Evolutionary conservation across 2,888 invertebrate species (phyloP).

Genomic region (Andrena minutula): DNA sequence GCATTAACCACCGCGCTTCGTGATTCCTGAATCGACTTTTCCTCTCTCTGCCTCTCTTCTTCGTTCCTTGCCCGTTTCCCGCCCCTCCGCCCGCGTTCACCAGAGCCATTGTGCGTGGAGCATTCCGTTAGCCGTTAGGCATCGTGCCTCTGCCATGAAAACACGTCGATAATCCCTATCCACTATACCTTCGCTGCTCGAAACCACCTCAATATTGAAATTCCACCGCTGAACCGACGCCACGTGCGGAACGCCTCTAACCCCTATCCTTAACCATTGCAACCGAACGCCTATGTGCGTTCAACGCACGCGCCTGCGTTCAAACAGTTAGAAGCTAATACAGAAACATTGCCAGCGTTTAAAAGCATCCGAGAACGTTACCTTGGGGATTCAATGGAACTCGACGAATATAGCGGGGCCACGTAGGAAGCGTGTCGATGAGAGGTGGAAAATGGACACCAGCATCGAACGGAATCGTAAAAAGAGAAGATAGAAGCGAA

Average conservation of each 20-base stretch:
- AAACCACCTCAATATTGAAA: too few relatives aligned
- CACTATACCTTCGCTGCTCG: too few relatives aligned
- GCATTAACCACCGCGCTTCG: constrained; percentile 63
- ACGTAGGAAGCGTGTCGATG: background rate
- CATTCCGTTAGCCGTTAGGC: constrained; percentile 20
- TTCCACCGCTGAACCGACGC: too few relatives aligned
- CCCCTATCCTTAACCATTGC: too few relatives aligned
- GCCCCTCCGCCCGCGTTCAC: background rate
- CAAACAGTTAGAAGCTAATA: too few relatives aligned
- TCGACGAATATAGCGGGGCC: background rate
- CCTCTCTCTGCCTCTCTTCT: background rate
- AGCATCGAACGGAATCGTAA: background rate
- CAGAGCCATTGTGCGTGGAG: background rate
- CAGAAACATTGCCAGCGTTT: too few relatives aligned
- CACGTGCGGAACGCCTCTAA: too few relatives aligned
- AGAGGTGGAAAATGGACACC: background rate
- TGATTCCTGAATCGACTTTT: constrained; percentile 51
- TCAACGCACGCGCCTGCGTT: too few relatives aligned
- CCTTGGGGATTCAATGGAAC: background rate
- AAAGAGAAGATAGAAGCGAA: constrained; percentile 15
- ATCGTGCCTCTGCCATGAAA: too few relatives aligned
- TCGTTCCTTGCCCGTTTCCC: constrained; percentile 1
- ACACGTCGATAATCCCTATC: too few relatives aligned
- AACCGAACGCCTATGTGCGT: too few relatives aligned
- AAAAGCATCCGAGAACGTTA: too few relatives aligned